Percentiles rank a stretch among this genome's conserved stretches.
Conservation (phyloP, 2,113 vertebrate genomes). For the Pagrus major region DNA sequence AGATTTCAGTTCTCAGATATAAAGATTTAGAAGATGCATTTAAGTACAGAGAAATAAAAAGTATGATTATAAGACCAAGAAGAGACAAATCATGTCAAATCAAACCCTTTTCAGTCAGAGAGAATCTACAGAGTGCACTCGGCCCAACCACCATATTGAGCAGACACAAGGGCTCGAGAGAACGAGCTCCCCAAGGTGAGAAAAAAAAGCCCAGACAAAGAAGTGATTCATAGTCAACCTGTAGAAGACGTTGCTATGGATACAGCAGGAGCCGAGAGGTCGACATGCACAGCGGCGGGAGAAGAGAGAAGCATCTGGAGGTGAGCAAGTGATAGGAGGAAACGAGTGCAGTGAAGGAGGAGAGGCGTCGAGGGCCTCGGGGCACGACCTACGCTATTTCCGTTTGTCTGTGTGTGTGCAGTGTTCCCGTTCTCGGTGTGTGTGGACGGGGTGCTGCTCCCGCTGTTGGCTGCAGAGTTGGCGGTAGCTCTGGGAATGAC, state of each 20-base stretch:
- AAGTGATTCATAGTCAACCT: slow-evolving; percentile 64
- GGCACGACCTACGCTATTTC: slow-evolving; percentile 66
- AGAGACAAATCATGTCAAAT: background rate
- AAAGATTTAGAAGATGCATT: background rate
- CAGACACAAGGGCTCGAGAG: slow-evolving; percentile 37
- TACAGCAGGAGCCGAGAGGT: slow-evolving; percentile 40
- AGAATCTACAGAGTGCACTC: background rate
- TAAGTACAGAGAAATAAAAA: background rate
- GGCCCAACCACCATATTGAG: background rate
- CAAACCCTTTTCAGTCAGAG: background rate
- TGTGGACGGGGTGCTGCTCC: slow-evolving; percentile 83
- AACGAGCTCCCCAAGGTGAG: slow-evolving; percentile 2
- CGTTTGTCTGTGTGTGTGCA: slow-evolving; percentile 64
- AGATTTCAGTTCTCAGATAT: background rate
- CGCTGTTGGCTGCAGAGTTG: slow-evolving; percentile 78
- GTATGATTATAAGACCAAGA: background rate
- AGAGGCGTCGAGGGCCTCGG: background rate
- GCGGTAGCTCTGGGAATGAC: slow-evolving; percentile 90
- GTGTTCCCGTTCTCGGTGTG: slow-evolving; percentile 74
- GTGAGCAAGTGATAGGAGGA: slow-evolving; percentile 7
- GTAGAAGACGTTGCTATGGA: slow-evolving; percentile 67
- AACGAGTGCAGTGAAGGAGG: background rate
- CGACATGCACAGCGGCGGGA: slow-evolving; percentile 16
- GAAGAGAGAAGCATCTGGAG: slow-evolving; percentile 38
- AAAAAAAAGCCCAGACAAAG: slow-evolving; percentile 62